Percentiles rank a stretch among this genome's conserved stretches.
Evolutionary conservation across 2,113 vertebrate genomes (phyloP).

Genomic region (Rhadina sibilatrix): DNA sequence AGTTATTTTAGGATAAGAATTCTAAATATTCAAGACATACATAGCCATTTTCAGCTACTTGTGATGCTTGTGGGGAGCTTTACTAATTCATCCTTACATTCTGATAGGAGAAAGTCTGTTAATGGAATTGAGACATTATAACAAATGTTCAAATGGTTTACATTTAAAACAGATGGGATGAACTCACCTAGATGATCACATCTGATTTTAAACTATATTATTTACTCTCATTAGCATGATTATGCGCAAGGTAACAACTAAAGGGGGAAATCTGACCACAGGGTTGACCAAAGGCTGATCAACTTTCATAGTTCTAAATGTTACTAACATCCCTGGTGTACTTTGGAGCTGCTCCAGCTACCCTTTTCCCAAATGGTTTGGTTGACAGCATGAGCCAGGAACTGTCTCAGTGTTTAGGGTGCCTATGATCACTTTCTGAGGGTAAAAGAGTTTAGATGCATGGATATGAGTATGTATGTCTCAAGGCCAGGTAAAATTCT

Average conservation of each 20-base stretch:
- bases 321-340: neutral
- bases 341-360: neutral
- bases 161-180: neutral
- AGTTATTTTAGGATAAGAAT: neutral
- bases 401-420: neutral
- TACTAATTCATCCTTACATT: neutral
- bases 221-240: neutral
- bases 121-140: neutral
- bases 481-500: neutral
- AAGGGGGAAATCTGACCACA: neutral
- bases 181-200: neutral
- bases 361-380: neutral
- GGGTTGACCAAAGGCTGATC: neutral
- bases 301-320: neutral
- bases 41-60: neutral
- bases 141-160: neutral
- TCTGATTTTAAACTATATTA: neutral
- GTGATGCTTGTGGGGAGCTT: neutral
- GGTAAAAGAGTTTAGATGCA: neutral
- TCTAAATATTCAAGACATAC: neutral
- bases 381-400: neutral
- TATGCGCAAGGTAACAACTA: neutral
- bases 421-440: neutral
- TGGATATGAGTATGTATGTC: neutral
- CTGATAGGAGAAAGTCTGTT: neutral